Evolutionary conservation across 2,797 vertebrate genomes (phyloP).

Genomic region (Triplophysa yarkandensis): DNA sequence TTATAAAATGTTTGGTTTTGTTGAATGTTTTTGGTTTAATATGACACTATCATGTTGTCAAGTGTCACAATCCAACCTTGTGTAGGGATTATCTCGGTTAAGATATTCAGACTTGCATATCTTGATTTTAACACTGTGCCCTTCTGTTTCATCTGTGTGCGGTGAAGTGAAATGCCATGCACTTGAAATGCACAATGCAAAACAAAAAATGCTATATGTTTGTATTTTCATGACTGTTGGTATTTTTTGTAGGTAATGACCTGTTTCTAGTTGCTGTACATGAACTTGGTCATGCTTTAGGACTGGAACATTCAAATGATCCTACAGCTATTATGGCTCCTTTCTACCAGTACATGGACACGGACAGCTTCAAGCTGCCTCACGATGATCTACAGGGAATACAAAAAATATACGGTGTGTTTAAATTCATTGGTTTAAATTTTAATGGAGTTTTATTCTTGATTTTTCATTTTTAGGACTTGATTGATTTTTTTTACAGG

Average conservation of each 20-base stretch:
- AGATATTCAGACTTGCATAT: constrained; percentile 13
- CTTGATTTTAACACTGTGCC: not conserved
- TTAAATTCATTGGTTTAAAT: not conserved
- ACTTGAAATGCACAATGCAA: not conserved
- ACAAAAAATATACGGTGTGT: constrained; percentile 82
- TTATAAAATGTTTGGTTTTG: not conserved
- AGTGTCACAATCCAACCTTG: constrained; percentile 36
- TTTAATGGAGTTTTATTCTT: not conserved
- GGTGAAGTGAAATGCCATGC: constrained; percentile 30
- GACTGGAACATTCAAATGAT: constrained; percentile 83
- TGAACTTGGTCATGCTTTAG: constrained; percentile 83
- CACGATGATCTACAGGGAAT: constrained; percentile 86
- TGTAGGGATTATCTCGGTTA: constrained; percentile 1
- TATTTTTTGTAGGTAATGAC: constrained; percentile 78
- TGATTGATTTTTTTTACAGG: too few species aligned
- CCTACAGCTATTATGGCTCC: constrained; percentile 87
- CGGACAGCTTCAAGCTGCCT: constrained; percentile 84
- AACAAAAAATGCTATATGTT: not conserved
- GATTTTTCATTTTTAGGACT: too few species aligned
- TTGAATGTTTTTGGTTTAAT: not conserved
- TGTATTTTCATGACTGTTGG: constrained; percentile 22
- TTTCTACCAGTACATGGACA: constrained; percentile 87
- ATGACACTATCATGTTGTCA: not conserved
- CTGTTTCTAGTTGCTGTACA: constrained; percentile 86
- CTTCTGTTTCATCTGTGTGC: constrained; percentile 19